Base-by-base conservation (phyloP, 1,140 invertebrate species). In the Drosophila parvula region DNA sequence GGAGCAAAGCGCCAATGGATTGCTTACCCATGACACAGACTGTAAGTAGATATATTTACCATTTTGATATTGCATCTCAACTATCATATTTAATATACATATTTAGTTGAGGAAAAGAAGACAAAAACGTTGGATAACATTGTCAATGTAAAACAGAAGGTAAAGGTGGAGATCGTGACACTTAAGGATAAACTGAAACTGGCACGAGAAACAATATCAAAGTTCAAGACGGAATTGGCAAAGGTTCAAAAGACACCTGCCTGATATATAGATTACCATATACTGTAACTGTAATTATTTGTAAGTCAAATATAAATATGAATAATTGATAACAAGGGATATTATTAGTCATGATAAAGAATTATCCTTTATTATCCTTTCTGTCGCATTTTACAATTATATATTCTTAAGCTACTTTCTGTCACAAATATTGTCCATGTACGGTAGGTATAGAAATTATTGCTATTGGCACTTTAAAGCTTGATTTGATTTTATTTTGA, bases 41-140 rank as follows among this genome's bases (percentile, higher is more conserved):
- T 99, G 97, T 98, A 94, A 95, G 95, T 94, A 74, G 27, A 9
- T 14, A 5, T 43, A 28, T 51, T 28, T 60, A 56, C 34, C 68
- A n/a, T 28, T 45, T 18, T 3, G 0, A n/a, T 34, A 7, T 11
- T 1, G 4, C 10, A 10, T 5, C 2, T 6, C 30, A 58, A 53
- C 28, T 47, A 55, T 14, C 16, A 41, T 73, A 28, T 18, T 50
- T 27, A 62, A 38, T 11, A 60, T 43, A 5, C 18, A 16, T 44
- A 5, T 95, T 95, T 92, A 98, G 97, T 98, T 95, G 97, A 99
- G 93, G 96, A 96, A 32, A 98, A 98, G 80, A 98, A 98, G 88
- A 95, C 96, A 45, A 95, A 95, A 65, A 96, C 97, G 0, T 81
- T 97, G 48, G 95, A 96, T 79, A 95, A 95, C 62, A 96, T 99